Evolutionary conservation across 2,113 vertebrate species (phyloP).

Genomic region (Xiphias gladius): DNA sequence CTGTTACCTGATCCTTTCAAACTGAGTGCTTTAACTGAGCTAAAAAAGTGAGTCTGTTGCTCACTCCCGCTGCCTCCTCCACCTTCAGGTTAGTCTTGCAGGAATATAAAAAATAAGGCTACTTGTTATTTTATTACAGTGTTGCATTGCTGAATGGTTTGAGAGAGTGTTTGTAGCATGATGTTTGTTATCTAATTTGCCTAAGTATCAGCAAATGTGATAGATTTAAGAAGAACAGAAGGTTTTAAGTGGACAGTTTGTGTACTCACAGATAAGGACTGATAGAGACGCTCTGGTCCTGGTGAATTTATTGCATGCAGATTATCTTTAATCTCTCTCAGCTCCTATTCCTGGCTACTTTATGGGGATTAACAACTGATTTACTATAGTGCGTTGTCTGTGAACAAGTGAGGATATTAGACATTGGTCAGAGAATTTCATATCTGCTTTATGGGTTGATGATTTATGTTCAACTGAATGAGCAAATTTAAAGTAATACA

Average conservation of each 20-base stretch:
- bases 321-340: conserved; percentile 60
- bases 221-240: conserved; percentile 12
- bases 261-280: conserved; percentile 50
- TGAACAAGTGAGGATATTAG: conserved; percentile 61
- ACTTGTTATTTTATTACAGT: conserved; percentile 25
- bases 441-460: conserved; percentile 38
- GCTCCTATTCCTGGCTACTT: conserved; percentile 38
- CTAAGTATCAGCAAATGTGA: neutral
- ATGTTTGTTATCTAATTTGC: neutral
- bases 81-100: conserved; percentile 82
- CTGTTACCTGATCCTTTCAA: conserved; percentile 90
- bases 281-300: conserved; percentile 38
- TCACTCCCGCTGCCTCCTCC: conserved; percentile 84
- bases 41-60: conserved; percentile 83
- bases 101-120: conserved; percentile 61
- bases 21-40: conserved; percentile 85
- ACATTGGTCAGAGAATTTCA: conserved; percentile 58
- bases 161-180: conserved; percentile 7
- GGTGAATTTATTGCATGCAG: conserved; percentile 51
- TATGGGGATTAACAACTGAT: conserved; percentile 36
- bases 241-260: conserved; percentile 30
- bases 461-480: conserved; percentile 43
- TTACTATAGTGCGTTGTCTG: conserved; percentile 48
- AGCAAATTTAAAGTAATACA: conserved; percentile 25
- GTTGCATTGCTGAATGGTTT: conserved; percentile 4